A percentile compares a stretch with the other conserved stretches of the same genome.
These are phyloP conservation scores for Aleiodes leptofemur DNA, from an alignment of 2,888 invertebrate genomes.

Conservation along the genomic window DNA sequence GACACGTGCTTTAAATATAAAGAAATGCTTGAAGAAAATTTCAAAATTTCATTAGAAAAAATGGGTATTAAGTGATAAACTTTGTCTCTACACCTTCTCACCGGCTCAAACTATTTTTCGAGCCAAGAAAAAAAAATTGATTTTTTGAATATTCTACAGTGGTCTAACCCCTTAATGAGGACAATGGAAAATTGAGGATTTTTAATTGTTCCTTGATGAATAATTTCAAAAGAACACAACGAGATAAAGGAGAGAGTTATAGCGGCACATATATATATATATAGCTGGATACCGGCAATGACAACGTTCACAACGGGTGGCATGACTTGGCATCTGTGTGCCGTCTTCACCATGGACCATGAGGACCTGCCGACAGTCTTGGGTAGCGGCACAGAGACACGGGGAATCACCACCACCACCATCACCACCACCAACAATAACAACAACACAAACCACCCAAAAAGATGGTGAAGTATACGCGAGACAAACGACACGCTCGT, in stretches of 20 bases:
- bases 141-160: too few relatives aligned
- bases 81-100: too few relatives aligned
- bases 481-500: constrained; percentile 54
- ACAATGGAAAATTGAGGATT: neutral
- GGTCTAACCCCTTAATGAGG: too few relatives aligned
- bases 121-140: too few relatives aligned
- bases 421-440: too few relatives aligned
- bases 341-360: constrained; percentile 46
- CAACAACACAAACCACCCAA: constrained; percentile 38
- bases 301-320: constrained; percentile 73
- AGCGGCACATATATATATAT: constrained; percentile 37
- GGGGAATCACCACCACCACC: constrained; percentile 40
- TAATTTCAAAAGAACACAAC: neutral
- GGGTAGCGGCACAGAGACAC: constrained; percentile 49
- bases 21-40: too few relatives aligned
- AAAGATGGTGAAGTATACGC: constrained; percentile 45
- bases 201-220: neutral
- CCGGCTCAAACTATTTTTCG: too few relatives aligned
- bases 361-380: constrained; percentile 68
- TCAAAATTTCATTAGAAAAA: too few relatives aligned
- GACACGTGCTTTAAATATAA: too few relatives aligned
- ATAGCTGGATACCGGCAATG: constrained; percentile 63
- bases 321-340: constrained; percentile 69
- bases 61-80: too few relatives aligned
- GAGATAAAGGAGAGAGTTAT: neutral